Evolutionary conservation across 1,140 invertebrate genomes (phyloP).

Genomic region (Drosophila gunungcola): DNA sequence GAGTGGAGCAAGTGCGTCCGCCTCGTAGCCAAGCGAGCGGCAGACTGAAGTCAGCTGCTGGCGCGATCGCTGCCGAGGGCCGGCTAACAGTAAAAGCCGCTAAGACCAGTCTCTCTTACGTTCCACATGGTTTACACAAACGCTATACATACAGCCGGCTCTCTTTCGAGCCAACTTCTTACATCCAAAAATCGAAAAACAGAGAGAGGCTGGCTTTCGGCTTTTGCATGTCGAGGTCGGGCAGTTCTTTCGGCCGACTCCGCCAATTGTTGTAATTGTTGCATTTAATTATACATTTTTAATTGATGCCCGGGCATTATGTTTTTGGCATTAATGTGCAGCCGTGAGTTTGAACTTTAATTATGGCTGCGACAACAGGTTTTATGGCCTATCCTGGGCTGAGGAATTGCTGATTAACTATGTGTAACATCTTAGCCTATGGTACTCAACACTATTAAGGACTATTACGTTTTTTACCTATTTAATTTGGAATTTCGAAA

Average conservation of each 20-base stretch:
- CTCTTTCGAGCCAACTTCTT: slow-evolving; percentile 46
- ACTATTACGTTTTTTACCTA: too few relatives aligned
- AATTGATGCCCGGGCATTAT: slow-evolving; percentile 65
- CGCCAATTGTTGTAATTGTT: slow-evolving; percentile 61
- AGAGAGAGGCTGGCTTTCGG: slow-evolving; percentile 26
- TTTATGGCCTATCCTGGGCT: slow-evolving; percentile 32
- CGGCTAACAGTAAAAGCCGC: slow-evolving; percentile 76
- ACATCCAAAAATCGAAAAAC: slow-evolving; percentile 2
- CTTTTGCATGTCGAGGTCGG: slow-evolving; percentile 78
- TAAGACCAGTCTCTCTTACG: slow-evolving; percentile 20
- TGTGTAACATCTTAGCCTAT: not conserved
- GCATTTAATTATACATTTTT: slow-evolving; percentile 71
- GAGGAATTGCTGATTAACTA: slow-evolving; percentile 1
- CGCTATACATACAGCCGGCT: not conserved
- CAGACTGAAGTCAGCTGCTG: slow-evolving; percentile 75
- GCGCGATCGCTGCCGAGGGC: slow-evolving; percentile 35
- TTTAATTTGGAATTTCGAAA: too few relatives aligned
- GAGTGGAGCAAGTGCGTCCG: slow-evolving; percentile 61
- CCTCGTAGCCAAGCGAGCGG: slow-evolving; percentile 72
- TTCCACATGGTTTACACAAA: not conserved
- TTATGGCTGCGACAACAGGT: slow-evolving; percentile 56
- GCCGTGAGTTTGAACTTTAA: slow-evolving; percentile 79
- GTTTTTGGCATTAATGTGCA: slow-evolving; percentile 48
- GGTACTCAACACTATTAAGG: too few relatives aligned
- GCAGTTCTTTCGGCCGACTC: slow-evolving; percentile 49